Base-by-base conservation (phyloP, 1,140 invertebrate genomes). In the Dendrolimus punctatus region DNA sequence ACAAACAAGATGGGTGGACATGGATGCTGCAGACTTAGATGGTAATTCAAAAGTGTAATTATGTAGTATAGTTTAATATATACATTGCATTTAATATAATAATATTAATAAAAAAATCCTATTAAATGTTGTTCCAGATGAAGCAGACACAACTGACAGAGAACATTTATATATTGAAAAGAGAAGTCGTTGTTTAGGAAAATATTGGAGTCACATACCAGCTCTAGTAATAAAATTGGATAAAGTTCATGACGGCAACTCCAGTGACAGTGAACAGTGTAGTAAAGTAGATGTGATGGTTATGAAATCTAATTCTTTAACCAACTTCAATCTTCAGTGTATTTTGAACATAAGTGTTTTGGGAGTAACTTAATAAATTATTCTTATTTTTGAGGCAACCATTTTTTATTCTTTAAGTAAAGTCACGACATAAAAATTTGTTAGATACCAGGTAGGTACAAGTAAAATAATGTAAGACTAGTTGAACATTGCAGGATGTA, bases 1-100 rank as follows among this genome's bases (percentile, higher is more conserved):
- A 52, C 68, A 90, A 54, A 91, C 87, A 49, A 80, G 85, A 53
- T 92, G 90, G 90, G 71, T 80, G 46, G 84, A 90, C 55, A 65
- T 81, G 40, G 85, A 85, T 62, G 55, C 71, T 56, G 42, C 55
- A 52, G 79, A 80, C 58, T 9, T 62, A 45, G 73, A 82, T 62
- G 83, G 83, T 86, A 74, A 60, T 37, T 8, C 48, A 49, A 54
- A 42, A 46, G 8, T 49, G 39, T 42, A 49, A 8, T 40, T 49
- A 4, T 49, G 4, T 46, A 41, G 6, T 39, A 43, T 53, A 9
- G 41, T 37, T 41, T 50, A 40, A 39, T 36, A 5, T 48, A 40
- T 49, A 39, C 5, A 62, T 54, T 48, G 46, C 55, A 43, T 52
- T 46, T 48, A 49, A n/a, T n/a, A n/a, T n/a, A n/a, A n/a, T n/a